Evolutionary conservation across 2,797 vertebrate genomes (phyloP).

Genomic region (Carcharodon carcharias): DNA sequence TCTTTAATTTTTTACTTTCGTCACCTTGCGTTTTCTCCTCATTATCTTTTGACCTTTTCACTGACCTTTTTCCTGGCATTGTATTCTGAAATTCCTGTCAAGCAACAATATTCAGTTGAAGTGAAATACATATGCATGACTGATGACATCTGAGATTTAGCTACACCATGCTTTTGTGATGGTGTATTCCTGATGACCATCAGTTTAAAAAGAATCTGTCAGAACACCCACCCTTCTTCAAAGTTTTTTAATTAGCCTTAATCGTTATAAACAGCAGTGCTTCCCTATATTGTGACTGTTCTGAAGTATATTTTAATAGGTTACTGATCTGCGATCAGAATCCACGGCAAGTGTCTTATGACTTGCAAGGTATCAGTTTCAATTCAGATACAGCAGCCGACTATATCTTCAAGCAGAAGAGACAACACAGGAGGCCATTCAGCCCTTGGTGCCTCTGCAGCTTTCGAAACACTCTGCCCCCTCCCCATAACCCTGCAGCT

Average conservation of each 20-base stretch:
- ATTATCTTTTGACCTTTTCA: slow-evolving; percentile 57
- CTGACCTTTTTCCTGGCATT: slow-evolving; percentile 72
- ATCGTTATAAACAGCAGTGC: not conserved
- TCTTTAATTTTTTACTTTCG: slow-evolving; percentile 61
- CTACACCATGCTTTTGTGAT: not conserved
- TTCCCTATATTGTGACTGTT: not conserved
- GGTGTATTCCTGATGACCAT: not conserved
- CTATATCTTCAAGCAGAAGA: not conserved
- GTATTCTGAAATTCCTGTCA: slow-evolving; percentile 34
- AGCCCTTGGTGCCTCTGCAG: not conserved
- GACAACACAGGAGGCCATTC: not conserved
- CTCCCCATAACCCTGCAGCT: not conserved
- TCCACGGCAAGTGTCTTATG: not conserved
- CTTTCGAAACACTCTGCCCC: too few relatives aligned
- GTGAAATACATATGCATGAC: not conserved
- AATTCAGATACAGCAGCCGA: not conserved
- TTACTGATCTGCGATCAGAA: not conserved
- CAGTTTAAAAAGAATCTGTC: not conserved
- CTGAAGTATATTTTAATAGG: not conserved
- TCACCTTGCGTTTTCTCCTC: slow-evolving; percentile 48
- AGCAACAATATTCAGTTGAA: not conserved
- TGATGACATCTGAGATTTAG: not conserved
- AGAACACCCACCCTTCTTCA: not conserved
- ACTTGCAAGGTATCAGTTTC: not conserved
- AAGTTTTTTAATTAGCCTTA: not conserved